These are phyloP conservation scores for Neoascia interrupta DNA, from an alignment of 2,888 invertebrate genomes.

Conservation along the genomic window DNA sequence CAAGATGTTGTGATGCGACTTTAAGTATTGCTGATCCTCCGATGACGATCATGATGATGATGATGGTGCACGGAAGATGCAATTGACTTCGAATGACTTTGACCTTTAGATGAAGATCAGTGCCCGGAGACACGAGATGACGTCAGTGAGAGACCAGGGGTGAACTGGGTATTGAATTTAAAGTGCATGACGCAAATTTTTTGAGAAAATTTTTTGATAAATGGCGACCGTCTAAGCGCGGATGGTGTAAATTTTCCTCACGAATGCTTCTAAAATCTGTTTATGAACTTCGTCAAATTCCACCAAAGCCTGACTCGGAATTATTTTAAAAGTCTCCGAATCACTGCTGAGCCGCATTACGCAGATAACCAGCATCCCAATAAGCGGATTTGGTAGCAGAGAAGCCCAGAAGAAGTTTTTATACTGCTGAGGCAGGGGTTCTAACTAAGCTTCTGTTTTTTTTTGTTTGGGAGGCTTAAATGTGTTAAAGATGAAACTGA, in stretches of 20 bases:
- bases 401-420: no score
- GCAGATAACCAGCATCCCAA: no score
- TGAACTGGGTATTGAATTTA: conserved; percentile 25
- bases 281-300: not conserved
- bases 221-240: not conserved
- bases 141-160: no score
- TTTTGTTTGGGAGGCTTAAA: no score
- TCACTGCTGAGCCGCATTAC: no score
- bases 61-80: conserved; percentile 58
- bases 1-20: conserved; percentile 21
- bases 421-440: no score
- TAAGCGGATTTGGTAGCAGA: no score
- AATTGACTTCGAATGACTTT: conserved; percentile 63
- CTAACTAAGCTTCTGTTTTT: no score
- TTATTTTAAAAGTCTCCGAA: no score
- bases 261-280: not conserved
- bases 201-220: no score
- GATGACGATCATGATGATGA: conserved; percentile 30
- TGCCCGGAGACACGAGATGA: conserved; percentile 45
- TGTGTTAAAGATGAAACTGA: no score
- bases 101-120: conserved; percentile 39
- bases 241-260: not conserved
- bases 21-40: conserved; percentile 1
- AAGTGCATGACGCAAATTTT: no score
- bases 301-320: not conserved